Conservation (phyloP, 2,888 invertebrate genomes). For the Gymnocheta viridis region DNA sequence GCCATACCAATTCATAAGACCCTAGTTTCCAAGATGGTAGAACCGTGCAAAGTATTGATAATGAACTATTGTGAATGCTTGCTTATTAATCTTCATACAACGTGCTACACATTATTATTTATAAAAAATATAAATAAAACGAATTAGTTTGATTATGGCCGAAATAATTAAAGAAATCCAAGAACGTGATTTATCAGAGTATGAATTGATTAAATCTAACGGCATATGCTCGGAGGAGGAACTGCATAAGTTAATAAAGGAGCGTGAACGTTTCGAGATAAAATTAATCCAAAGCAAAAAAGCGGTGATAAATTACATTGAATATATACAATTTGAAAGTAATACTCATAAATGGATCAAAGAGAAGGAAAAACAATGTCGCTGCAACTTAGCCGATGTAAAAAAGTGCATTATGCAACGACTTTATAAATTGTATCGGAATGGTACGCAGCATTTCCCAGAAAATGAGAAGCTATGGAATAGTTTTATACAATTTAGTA, state of each 20-base stretch:
- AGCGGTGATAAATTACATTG: slow-evolving; percentile 75
- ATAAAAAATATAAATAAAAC: not conserved
- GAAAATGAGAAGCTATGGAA: slow-evolving; percentile 89
- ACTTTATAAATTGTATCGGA: slow-evolving; percentile 88
- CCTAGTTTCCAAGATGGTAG: no score
- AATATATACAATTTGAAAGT: slow-evolving; percentile 79
- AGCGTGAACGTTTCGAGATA: slow-evolving; percentile 76
- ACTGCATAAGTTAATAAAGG: slow-evolving; percentile 76
- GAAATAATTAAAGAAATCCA: slow-evolving; percentile 90
- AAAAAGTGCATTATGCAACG: slow-evolving; percentile 87
- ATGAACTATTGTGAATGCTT: slow-evolving; percentile 49
- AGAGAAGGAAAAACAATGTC: slow-evolving; percentile 85
- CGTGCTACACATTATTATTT: no score
- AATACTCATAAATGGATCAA: slow-evolving; percentile 75
- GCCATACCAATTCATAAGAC: no score
- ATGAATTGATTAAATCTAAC: slow-evolving; percentile 90
- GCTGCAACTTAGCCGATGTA: slow-evolving; percentile 84
- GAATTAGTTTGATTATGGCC: slow-evolving; percentile 84
- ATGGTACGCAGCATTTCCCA: slow-evolving; percentile 86
- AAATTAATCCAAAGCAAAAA: slow-evolving; percentile 76
- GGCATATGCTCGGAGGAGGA: slow-evolving; percentile 88
- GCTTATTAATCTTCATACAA: slow-evolving; percentile 15
- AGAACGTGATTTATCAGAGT: slow-evolving; percentile 90
- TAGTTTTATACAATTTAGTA: slow-evolving; percentile 90
- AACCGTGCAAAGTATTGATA: not conserved